These are phyloP conservation scores for Tipula vernalis DNA, from an alignment of 2,888 invertebrate species.

Conservation along the genomic window DNA sequence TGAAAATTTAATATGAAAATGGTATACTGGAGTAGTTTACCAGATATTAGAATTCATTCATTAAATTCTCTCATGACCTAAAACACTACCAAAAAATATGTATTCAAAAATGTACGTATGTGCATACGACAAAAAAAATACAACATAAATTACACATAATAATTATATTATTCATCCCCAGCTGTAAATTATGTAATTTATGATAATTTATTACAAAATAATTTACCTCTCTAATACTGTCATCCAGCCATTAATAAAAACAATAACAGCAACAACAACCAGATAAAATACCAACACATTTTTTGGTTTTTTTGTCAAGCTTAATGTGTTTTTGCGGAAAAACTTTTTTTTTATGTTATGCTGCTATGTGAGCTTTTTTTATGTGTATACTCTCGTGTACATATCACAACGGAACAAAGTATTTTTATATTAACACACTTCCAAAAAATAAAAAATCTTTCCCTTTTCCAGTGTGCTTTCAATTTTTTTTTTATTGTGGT, in stretches of 20 bases:
- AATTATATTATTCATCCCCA: not conserved
- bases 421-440: not conserved
- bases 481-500: not conserved
- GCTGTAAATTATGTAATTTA: slow-evolving; percentile 4
- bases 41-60: not conserved
- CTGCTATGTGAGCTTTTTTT: not conserved
- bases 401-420: not conserved
- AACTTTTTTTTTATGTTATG: not conserved
- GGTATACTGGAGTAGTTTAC: not conserved
- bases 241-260: slow-evolving; percentile 4
- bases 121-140: not conserved
- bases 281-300: not conserved
- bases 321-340: not conserved
- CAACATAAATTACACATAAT: not conserved
- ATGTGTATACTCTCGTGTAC: not conserved
- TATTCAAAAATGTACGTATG: not conserved
- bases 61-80: not conserved
- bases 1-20: not conserved
- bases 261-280: not conserved
- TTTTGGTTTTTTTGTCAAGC: not conserved
- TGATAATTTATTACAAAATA: not conserved
- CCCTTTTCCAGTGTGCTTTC: not conserved
- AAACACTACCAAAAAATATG: not conserved
- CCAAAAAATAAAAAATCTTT: not conserved
- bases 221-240: slow-evolving; percentile 4